Evolutionary conservation across 2,888 invertebrate genomes (phyloP), one percentile per base, ranked within the genome.

Genomic region (Balanococcus diminutus): DNA sequence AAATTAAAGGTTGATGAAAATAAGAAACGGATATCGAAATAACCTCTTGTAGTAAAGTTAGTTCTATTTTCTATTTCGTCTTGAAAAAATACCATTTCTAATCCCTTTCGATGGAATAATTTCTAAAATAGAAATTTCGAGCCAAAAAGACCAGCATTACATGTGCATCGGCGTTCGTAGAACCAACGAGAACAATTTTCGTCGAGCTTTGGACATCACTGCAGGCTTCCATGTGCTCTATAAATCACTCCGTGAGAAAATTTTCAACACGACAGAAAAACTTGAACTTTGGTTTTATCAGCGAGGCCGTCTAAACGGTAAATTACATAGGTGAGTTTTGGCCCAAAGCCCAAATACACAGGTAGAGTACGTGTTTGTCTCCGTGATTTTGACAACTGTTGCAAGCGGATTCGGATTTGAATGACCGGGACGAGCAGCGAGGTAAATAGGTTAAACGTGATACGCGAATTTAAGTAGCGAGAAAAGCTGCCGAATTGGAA

Each of bases 401-500:
- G 56, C 56, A 19, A 42, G 42, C 42, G 42, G 56, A 56, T 56
- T 56, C 42, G 42, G 56, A 56, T 56, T 56, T 56, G 19, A 56
- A 19, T 56, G 56, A 8, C 22, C 11, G 22, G 22, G 56, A 56
- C 56, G 56, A 19, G 22, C 19, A 42, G 42, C 22, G 11, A 56
- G 56, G 56, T 56, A 56, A 56, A 56, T 56, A 56, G 56, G 56
- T 56, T 56, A 56, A 56, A 56, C 56, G 56, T 56, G 56, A 19
- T 56, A 22, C 22, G 56, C 56, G 22, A 56, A 56, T 22, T 11
- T 9, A 22, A 56, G 22, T 22, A 56, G 39, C 39, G 5, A 8
- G n/a, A n/a, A n/a, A n/a, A n/a, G n/a, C n/a, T n/a, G n/a, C n/a
- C n/a, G n/a, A n/a, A n/a, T n/a, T n/a, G n/a, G n/a, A n/a, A n/a